Base-by-base conservation (phyloP, 2,797 vertebrate genomes). In the Clarias pachynema region DNA sequence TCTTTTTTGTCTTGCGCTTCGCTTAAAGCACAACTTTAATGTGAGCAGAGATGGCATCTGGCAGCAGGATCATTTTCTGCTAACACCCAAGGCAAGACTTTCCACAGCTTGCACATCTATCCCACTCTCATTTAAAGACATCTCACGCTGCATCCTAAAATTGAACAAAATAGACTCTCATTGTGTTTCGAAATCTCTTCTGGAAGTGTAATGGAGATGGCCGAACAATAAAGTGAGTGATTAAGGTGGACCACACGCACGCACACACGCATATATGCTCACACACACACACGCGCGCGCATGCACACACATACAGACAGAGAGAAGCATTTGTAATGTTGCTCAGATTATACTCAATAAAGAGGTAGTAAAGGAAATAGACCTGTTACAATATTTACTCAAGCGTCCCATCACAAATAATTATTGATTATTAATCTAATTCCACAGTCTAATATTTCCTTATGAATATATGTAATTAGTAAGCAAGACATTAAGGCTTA, bases 11-110 rank as follows among this genome's bases (percentile, higher is more conserved):
- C 86, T 88, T 44, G 80, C 62, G 86, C 75, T 29, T 31, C 12
- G 66, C 86, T 70, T 78, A 63, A 78, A 88, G 75, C 89, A 26
- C 65, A 78, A 15, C 26, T 81, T 84, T 88, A 79, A 83, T 83
- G 87, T 22, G 77, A 86, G 79, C 12, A 37, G 65, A 65, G 83
- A 53, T 49, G 82, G 84, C 74, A 88, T 79, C 83, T 88, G 79
- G 81, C 84, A 82, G 79, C 31, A 59, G 65, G 26, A 62, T 72
- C 31, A 26, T 57, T 86, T 72, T 77, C 78, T 49, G 62, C 53
- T 20, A 74, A 53, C 70, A 73, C 73, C 66, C 79, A 86, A 63
- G 73, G 81, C 86, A 79, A 87, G 72, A 44, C 53, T 84, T 82
- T 82, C 24, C 62, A 37, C 63, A 73, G 44, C 53, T 49, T 84